Conservation (phyloP, 2,888 invertebrate species). For the Thecocarcelia acutangulata region DNA sequence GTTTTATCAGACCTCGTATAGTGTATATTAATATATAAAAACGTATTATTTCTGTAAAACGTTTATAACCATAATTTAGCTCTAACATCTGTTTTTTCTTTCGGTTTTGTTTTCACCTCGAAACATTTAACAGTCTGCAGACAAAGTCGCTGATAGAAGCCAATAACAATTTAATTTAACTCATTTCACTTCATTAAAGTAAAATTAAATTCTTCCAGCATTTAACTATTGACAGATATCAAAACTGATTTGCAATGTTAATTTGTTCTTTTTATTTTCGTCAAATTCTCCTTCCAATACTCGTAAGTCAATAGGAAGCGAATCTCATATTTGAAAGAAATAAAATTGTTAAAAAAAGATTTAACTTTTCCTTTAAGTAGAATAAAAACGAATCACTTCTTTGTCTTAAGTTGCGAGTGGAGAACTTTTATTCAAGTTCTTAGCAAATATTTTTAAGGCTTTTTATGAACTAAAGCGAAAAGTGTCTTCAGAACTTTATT, state of each 20-base stretch:
- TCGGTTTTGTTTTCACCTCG: too few species aligned
- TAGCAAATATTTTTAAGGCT: conserved; percentile 65
- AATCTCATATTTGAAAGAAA: conserved; percentile 13
- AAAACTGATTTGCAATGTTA: conserved; percentile 3
- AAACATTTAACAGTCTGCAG: too few species aligned
- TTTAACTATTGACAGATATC: background rate
- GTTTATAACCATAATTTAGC: too few species aligned
- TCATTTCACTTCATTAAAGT: too few species aligned
- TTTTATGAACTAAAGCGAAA: conserved; percentile 54
- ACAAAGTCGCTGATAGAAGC: too few species aligned
- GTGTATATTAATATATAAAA: too few species aligned
- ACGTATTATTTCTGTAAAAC: too few species aligned
- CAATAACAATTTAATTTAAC: too few species aligned
- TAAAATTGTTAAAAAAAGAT: conserved; percentile 31
- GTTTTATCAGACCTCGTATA: too few species aligned
- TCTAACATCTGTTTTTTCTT: too few species aligned
- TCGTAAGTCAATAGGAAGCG: conserved; percentile 30
- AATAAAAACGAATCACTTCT: conserved; percentile 18
- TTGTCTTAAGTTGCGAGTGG: conserved; percentile 37
- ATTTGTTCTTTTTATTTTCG: conserved; percentile 4
- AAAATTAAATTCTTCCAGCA: background rate
- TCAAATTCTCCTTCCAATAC: background rate
- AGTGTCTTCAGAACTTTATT: conserved; percentile 40
- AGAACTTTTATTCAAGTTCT: conserved; percentile 63
- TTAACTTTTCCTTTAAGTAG: conserved; percentile 6